These are phyloP conservation scores for Pseudomyrmex dendroicus DNA, from an alignment of 1,140 invertebrate genomes.

Conservation along the genomic window DNA sequence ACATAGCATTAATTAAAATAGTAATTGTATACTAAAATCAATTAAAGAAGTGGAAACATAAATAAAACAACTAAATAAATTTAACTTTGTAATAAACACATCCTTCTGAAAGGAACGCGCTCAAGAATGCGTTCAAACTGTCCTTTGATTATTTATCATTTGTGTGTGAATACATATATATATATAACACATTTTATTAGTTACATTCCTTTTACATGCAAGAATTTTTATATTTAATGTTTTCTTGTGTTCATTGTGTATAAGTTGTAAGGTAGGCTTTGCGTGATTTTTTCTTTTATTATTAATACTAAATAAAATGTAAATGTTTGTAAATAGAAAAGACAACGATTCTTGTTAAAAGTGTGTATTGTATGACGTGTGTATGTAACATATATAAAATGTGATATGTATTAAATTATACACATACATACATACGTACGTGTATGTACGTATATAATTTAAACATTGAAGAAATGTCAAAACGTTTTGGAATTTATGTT, in stretches of 20 bases:
- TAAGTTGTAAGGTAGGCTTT: no score
- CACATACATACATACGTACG: no score
- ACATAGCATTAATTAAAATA: constrained; percentile 56
- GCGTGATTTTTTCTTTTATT: no score
- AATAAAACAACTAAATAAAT: constrained; percentile 36
- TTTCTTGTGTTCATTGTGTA: no score
- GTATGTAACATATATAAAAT: no score
- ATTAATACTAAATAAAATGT: no score
- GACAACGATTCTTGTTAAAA: constrained; percentile 6
- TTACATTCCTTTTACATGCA: no score
- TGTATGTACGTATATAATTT: background rate
- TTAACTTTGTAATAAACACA: constrained; percentile 62
- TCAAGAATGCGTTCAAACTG: constrained; percentile 31
- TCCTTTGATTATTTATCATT: constrained; percentile 46
- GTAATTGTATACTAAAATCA: constrained; percentile 52
- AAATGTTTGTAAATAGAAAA: background rate
- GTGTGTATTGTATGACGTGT: background rate
- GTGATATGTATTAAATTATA: no score
- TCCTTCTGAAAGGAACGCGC: constrained; percentile 23
- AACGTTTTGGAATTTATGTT: background rate
- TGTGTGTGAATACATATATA: no score
- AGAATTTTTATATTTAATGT: no score
- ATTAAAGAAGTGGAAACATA: constrained; percentile 23
- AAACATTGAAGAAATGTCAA: background rate
- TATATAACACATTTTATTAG: background rate